Conservation (phyloP, 2,888 invertebrate species). For the Taenaris catops region DNA sequence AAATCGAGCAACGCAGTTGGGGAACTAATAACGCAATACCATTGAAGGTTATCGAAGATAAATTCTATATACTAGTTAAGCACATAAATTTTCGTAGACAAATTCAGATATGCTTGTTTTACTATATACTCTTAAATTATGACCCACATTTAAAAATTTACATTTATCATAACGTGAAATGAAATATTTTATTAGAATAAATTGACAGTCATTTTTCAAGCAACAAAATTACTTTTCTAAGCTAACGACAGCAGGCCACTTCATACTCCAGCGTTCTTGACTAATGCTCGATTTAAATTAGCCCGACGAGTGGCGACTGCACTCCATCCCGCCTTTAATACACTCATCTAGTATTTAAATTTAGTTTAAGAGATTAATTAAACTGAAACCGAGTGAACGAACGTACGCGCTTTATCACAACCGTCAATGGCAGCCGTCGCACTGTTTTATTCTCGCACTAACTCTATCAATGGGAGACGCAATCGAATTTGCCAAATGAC, state of each 20-base stretch:
- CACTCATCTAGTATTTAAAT: constrained; percentile 55
- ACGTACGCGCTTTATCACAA: constrained; percentile 51
- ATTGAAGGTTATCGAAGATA: too few species aligned
- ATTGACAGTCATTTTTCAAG: too few species aligned
- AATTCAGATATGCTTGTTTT: too few species aligned
- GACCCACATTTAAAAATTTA: too few species aligned
- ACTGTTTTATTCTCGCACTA: constrained; percentile 63
- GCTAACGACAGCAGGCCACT: constrained; percentile 30
- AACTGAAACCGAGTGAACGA: constrained; percentile 41
- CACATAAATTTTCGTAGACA: too few species aligned
- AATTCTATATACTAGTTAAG: too few species aligned
- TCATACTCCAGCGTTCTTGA: constrained; percentile 37
- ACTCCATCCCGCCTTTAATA: constrained; percentile 37
- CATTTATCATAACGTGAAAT: too few species aligned
- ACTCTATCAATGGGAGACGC: constrained; percentile 55
- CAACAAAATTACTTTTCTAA: constrained; percentile 9
- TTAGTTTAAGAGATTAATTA: constrained; percentile 71
- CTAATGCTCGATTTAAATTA: constrained; percentile 49
- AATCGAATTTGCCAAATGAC: constrained; percentile 73
- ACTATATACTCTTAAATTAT: too few species aligned
- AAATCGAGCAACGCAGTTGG: too few species aligned
- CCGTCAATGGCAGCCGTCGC: constrained; percentile 63
- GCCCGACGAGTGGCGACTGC: constrained; percentile 33
- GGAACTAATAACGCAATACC: too few species aligned
- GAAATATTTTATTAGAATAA: too few species aligned